Evolutionary conservation across 2,888 invertebrate species (phyloP), one percentile per base, ranked within the genome.

Genomic region (Gordius sp.): DNA sequence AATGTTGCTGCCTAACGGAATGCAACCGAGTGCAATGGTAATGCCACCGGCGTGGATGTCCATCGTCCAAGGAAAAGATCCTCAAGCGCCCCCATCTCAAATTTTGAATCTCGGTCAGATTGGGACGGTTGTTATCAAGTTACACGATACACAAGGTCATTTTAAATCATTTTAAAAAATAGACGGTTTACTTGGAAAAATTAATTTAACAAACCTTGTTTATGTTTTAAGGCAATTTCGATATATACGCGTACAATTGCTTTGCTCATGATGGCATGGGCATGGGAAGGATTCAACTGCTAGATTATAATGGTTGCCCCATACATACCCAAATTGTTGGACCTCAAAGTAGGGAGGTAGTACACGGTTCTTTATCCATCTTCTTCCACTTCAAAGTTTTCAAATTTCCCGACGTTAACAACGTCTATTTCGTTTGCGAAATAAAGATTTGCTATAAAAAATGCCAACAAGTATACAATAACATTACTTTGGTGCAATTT

Each of bases 401-500:
- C 27, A 54, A 54, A 54, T 54, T 54, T 27, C 55, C 55, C 4
- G 55, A 54, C 27, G 55, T 54, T 27, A 27, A 25, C 16, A 54
- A 54, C 55, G 55, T 54, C 8, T 54, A 54, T 20, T 54, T 54
- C 27, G 55, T 27, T 25, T 54, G 53, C 27, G 56, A n/a, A 20
- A 56, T 57, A 2, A 57, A 59, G 39, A 16, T 58, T 25, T 41
- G 33, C 24, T 28, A 58, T 13, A 58, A 59, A 18, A 58, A 41
- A 24, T 52, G 27, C 24, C 58, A 58, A 41, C 27, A 41, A 16
- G 41, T 59, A 18, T 13, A 33, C n/a, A n/a, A n/a, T n/a, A n/a
- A n/a, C n/a, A n/a, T n/a, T 33, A 33, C n/a, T 13, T 13, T 33
- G 8, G 8, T 8, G 39, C 39, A 33, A 33, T 13, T 33, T 13